Evolutionary conservation across 2,797 vertebrate genomes (phyloP).

Genomic region (Squalus acanthias): DNA sequence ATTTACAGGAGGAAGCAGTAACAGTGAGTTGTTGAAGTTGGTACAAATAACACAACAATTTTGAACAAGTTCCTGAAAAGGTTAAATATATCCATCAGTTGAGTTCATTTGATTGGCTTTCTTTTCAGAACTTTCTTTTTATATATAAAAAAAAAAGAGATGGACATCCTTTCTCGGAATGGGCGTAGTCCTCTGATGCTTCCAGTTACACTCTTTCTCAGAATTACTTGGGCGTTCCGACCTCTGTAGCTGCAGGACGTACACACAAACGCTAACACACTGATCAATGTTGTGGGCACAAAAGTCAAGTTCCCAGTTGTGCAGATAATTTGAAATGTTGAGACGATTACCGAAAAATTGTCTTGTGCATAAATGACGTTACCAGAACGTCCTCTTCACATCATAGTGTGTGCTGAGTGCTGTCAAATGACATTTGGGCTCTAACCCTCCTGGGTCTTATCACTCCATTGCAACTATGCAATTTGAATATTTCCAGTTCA

Average conservation of each 20-base stretch:
- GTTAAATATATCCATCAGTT: background rate
- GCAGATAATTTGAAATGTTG: background rate
- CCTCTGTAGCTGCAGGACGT: background rate
- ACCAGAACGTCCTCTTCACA: background rate
- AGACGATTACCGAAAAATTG: background rate
- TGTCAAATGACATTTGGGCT: background rate
- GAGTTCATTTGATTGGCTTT: background rate
- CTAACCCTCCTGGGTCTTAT: background rate
- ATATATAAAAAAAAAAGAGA: background rate
- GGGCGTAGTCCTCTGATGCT: background rate
- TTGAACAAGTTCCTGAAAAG: background rate
- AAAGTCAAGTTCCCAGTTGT: background rate
- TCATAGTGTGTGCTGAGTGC: background rate
- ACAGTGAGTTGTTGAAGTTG: background rate
- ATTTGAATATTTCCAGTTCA: background rate
- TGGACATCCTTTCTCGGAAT: background rate
- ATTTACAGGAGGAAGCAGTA: background rate
- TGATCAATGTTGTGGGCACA: background rate
- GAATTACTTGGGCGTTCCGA: background rate
- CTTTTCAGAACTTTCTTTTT: background rate
- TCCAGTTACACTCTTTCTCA: background rate
- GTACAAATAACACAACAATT: background rate
- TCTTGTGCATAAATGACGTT: background rate
- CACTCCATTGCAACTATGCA: background rate
- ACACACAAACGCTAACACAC: background rate